Evolutionary conservation across 2,113 vertebrate species (phyloP).

Genomic region (Hypomesus transpacificus): DNA sequence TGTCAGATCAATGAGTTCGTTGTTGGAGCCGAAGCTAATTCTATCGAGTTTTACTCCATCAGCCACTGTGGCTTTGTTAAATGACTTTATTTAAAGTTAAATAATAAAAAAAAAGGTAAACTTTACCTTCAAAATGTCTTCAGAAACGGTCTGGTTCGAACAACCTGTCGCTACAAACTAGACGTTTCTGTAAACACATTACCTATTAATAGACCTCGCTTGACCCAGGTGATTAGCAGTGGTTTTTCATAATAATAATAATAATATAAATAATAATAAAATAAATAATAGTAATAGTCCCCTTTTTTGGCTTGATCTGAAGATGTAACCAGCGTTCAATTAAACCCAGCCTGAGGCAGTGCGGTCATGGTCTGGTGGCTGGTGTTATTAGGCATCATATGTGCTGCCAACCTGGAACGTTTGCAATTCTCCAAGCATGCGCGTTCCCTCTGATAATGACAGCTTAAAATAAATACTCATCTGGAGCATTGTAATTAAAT

Average conservation of each 20-base stretch:
- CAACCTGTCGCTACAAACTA: slow-evolving; percentile 11
- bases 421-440: slow-evolving; percentile 46
- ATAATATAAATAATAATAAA: slow-evolving; percentile 27
- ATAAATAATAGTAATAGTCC: slow-evolving; percentile 13
- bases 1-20: too few relatives aligned
- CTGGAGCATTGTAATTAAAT: slow-evolving; percentile 66
- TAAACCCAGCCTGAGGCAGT: slow-evolving; percentile 21
- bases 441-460: slow-evolving; percentile 59
- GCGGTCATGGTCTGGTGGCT: slow-evolving; percentile 9
- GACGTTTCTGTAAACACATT: slow-evolving; percentile 18
- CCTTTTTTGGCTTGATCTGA: slow-evolving; percentile 46
- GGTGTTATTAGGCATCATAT: slow-evolving; percentile 21
- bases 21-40: too few relatives aligned
- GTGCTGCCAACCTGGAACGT: slow-evolving; percentile 21
- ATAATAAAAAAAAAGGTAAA: not conserved
- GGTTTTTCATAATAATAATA: slow-evolving; percentile 23
- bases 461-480: slow-evolving; percentile 65
- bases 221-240: slow-evolving; percentile 4
- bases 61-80: too few relatives aligned
- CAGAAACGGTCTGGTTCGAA: slow-evolving; percentile 9
- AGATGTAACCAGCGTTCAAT: not conserved
- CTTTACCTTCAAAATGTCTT: slow-evolving; percentile 1
- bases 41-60: too few relatives aligned
- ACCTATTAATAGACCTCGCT: slow-evolving; percentile 8
- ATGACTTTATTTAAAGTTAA: too few relatives aligned